Base-by-base conservation (phyloP, 2,888 invertebrate genomes). In the Bombylius major region DNA sequence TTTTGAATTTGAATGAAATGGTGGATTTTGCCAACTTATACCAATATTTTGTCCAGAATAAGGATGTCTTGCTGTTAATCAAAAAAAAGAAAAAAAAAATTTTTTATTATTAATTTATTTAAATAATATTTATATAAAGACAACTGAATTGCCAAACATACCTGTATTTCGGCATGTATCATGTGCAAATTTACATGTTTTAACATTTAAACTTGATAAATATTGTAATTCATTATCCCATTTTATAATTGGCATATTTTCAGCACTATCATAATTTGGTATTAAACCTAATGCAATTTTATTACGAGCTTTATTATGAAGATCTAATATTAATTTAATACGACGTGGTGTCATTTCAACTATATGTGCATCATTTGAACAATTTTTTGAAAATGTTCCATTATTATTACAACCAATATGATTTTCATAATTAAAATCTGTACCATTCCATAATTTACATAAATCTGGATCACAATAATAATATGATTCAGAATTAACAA, bases 1-100 rank as follows among this genome's bases (percentile, higher is more conserved):
- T 50, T 66, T 64, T 13, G 69, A 68, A 55, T 71, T 65, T n/a
- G 71, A 70, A 47, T 67, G 67, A 55, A 72, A 70, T 34, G 67
- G 65, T 33, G 57, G 66, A 23, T 64, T 64, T 54, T 70, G 69
- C 69, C 70, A 71, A 55, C 67, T 66, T 58, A 68, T 67, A 4
- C 69, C 72, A 50, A 72, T 71, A 53, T 65, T 65, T 52, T 65
- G 64, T 44, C 64, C 64, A 42, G 60, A 60, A 47, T 52, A 59
- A 8, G 31, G 54, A 50, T 56, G 62, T 12, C 56, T 55, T 4
- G n/a, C 57, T 49, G 44, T n/a, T 44, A 31, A 36, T 14, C 11
- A 13, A 33, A 39, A 45, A 54, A 47, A 45, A 3, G 32, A 31
- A 52, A 14, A 57, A 3, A 34, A 7, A 36, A 36, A 7, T 36